Base-by-base conservation (phyloP, 2,113 vertebrate species). In the Cyphomyrus plagiostoma region DNA sequence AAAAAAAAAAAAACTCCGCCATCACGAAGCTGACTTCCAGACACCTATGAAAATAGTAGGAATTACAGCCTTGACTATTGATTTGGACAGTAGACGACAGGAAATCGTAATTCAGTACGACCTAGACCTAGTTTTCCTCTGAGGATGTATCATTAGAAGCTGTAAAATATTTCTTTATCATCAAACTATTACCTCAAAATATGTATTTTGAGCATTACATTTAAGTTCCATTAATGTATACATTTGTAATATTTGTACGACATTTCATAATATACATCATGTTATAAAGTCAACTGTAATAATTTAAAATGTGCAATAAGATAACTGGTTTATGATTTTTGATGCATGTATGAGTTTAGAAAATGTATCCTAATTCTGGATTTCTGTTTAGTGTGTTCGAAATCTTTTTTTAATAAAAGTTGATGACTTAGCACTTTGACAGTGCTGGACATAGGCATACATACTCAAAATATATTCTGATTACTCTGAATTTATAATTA, bases 121-220 rank as follows among this genome's bases (percentile, higher is more conserved):
- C 3, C 23, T 50, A 48, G 23, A 49, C 48, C 48, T 13, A 86
- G 48, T 52, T 46, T 23, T 85, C 56, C 35, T 35, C 35, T 35
- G 35, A 35, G 35, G 35, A 35, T 66, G 58, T 66, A 45, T 86
- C 9, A 11, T 49, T 30, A 26, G 84, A 86, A 52, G 26, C 19
- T 86, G 85, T 86, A 30, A 53, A 74, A 86, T 11, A 86, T 86
- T 86, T 86, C 11, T 17, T 86, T 52, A 86, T n/a, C 49, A 86
- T 86, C 84, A 7, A 86, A 86, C 26, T 86, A 52, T 86, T 86
- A 86, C 85, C 85, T 86, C 85, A 86, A 52, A 84, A 86, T 86
- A 86, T 53, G n/a, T 86, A 42, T 86, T 86, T 39, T 87, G n/a
- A 19, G 35, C 50, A 56, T 87, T 39, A 56, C 35, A 84, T 48